Percentiles rank a stretch among this genome's conserved stretches.
Evolutionary conservation across 2,113 vertebrate species (phyloP).

Genomic region (Cephalopterus ornatus): DNA sequence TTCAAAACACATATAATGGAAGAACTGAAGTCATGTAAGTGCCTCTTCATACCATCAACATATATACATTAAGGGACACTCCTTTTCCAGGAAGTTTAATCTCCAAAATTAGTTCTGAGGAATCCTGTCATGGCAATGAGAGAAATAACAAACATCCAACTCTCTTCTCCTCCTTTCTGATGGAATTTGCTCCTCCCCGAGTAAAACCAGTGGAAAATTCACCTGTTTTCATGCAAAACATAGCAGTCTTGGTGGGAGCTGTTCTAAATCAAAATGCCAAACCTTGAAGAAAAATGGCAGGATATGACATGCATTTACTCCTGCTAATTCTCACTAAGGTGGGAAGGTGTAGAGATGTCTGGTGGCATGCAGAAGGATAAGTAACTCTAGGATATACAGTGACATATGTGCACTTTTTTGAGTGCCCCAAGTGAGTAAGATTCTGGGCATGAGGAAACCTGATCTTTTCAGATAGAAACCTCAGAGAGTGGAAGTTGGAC

Average conservation of each 20-base stretch:
- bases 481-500: neutral
- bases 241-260: neutral
- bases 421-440: neutral
- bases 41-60: neutral
- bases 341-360: neutral
- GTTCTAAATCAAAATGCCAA: neutral
- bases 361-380: neutral
- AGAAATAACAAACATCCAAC: neutral
- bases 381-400: neutral
- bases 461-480: neutral
- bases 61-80: neutral
- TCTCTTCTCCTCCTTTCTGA: neutral
- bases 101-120: constrained; percentile 19
- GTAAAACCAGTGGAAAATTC: neutral
- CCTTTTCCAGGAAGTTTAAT: constrained; percentile 37
- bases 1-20: neutral
- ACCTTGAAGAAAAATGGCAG: neutral
- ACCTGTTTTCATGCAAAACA: neutral
- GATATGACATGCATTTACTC: neutral
- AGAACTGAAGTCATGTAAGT: neutral
- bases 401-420: neutral
- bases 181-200: neutral
- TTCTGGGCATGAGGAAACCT: neutral
- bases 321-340: neutral
- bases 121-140: neutral